A percentile compares a stretch with the other conserved stretches of the same genome.
Conservation (phyloP, 2,888 invertebrate species). For the Oeneis ivallda region DNA sequence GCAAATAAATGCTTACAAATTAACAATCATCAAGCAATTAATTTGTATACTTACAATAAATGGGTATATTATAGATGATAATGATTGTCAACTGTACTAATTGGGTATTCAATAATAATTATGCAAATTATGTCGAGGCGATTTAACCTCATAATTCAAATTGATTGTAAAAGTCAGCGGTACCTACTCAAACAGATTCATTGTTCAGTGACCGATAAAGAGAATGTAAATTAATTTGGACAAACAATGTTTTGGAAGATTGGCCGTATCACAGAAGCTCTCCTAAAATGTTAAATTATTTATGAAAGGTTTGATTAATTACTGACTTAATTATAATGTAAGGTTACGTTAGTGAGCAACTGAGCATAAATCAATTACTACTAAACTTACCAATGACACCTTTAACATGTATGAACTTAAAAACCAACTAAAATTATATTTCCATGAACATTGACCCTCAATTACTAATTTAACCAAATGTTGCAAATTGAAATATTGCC, state of each 20-base stretch:
- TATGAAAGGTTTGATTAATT: conserved; percentile 12
- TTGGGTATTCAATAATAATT: conserved; percentile 20
- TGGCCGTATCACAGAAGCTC: not conserved
- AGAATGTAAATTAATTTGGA: conserved; percentile 19
- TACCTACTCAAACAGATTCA: conserved; percentile 16
- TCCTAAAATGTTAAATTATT: conserved; percentile 11
- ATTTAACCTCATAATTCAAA: conserved; percentile 21
- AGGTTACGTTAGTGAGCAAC: too few relatives aligned
- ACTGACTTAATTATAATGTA: too few relatives aligned
- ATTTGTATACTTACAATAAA: conserved; percentile 7
- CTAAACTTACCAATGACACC: too few relatives aligned
- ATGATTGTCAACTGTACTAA: conserved; percentile 9
- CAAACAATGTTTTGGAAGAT: conserved; percentile 10
- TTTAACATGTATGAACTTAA: too few relatives aligned
- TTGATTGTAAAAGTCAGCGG: conserved; percentile 16
- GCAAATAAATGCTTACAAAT: too few relatives aligned
- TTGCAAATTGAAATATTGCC: too few relatives aligned
- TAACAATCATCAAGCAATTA: not conserved
- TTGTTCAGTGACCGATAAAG: conserved; percentile 17
- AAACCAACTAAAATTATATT: too few relatives aligned
- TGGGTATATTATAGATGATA: conserved; percentile 8
- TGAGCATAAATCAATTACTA: too few relatives aligned
- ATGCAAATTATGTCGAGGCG: conserved; percentile 14
- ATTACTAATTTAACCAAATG: too few relatives aligned
- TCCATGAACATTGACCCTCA: too few relatives aligned